These are phyloP conservation scores for Lobophora halterata DNA, from an alignment of 2,888 invertebrate species.

Conservation along the genomic window DNA sequence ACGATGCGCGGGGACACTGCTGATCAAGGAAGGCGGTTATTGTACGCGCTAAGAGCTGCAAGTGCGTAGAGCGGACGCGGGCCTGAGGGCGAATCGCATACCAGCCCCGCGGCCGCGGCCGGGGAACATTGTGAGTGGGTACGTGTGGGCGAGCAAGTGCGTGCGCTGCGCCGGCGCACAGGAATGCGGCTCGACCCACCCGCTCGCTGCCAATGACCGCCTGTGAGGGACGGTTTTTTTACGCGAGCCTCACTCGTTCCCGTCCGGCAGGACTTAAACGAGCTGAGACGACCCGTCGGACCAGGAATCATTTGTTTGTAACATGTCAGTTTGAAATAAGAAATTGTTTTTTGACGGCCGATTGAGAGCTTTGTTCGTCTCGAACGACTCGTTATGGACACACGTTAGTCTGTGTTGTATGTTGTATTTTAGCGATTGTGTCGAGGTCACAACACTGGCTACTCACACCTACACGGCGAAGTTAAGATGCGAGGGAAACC, in stretches of 20 bases:
- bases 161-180: slow-evolving; percentile 69
- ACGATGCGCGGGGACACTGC: slow-evolving; percentile 41
- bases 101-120: slow-evolving; percentile 31
- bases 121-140: slow-evolving; percentile 34
- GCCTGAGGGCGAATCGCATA: slow-evolving; percentile 21
- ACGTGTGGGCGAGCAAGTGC: slow-evolving; percentile 64
- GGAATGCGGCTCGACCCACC: slow-evolving; percentile 76
- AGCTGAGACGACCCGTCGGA: slow-evolving; percentile 44
- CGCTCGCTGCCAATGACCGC: slow-evolving; percentile 80
- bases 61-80: no score
- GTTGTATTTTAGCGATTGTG: slow-evolving; percentile 46
- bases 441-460: slow-evolving; percentile 54
- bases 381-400: slow-evolving; percentile 25
- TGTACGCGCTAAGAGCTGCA: no score
- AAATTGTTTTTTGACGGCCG: slow-evolving; percentile 11
- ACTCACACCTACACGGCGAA: slow-evolving; percentile 39
- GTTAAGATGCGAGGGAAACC: slow-evolving; percentile 30
- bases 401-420: slow-evolving; percentile 27
- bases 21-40: background rate
- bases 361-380: slow-evolving; percentile 12
- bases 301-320: slow-evolving; percentile 44
- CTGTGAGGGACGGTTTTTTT: slow-evolving; percentile 73
- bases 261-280: slow-evolving; percentile 64
- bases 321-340: slow-evolving; percentile 30
- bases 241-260: slow-evolving; percentile 60